These are phyloP conservation scores for Mastacembelus armatus DNA, from an alignment of 2,797 vertebrate genomes.

Conservation along the genomic window DNA sequence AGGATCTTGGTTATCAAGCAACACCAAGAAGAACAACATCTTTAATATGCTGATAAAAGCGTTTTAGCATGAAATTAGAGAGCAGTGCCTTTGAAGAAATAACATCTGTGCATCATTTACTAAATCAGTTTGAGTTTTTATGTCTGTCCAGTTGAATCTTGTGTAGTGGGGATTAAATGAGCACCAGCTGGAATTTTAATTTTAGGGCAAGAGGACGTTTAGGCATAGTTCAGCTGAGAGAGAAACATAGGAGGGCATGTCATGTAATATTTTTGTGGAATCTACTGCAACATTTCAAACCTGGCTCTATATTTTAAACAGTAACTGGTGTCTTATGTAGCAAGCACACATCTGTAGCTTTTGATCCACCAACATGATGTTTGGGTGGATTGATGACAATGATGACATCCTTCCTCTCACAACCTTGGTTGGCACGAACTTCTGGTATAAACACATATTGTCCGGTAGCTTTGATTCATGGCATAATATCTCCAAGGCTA, in stretches of 20 bases:
- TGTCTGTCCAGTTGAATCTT: conserved; percentile 2
- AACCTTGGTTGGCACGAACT: no score
- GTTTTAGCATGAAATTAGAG: conserved; percentile 54
- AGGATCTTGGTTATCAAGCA: conserved; percentile 37
- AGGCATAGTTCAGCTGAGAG: background rate
- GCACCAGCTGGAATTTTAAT: no score
- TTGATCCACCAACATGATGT: no score
- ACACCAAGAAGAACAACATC: conserved; percentile 39
- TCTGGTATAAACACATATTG: no score
- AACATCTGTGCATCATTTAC: conserved; percentile 6
- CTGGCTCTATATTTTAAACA: background rate
- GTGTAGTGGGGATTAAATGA: conserved; percentile 8
- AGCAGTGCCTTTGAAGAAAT: background rate
- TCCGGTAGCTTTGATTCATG: no score
- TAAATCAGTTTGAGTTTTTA: conserved; percentile 6
- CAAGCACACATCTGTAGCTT: no score
- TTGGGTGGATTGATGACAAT: no score
- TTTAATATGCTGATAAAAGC: conserved; percentile 26
- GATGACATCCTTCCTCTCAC: no score
- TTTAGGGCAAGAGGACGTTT: background rate
- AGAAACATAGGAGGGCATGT: background rate
- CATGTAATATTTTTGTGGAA: background rate
- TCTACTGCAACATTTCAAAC: background rate
- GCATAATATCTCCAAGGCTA: no score
- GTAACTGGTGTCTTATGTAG: background rate